Base-by-base conservation (phyloP, 2,113 vertebrate species). In the Dendropsophus ebraccatus region DNA sequence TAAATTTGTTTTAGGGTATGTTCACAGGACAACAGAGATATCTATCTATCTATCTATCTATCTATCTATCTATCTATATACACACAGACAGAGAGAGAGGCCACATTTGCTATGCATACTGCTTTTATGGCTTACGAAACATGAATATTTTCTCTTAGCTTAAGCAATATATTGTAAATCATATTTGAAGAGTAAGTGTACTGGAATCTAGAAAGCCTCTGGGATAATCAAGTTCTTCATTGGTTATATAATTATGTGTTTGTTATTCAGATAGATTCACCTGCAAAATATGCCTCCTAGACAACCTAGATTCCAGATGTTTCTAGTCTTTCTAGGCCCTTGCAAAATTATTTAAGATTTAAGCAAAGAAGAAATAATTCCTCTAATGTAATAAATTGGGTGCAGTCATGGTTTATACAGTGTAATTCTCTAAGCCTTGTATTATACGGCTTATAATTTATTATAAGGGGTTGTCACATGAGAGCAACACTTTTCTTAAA, bases 191-290 rank as follows among this genome's bases (percentile, higher is more conserved):
- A 75, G 2, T 45, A 73, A 14, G 5, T 49, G 8, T 52, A 76
- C 25, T 74, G 12, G 23, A 49, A n/a, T 50, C 8, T 30, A 50
- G 14, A 76, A 47, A 74, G n/a, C 72, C 72, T 49, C 41, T 25
- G 1, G 72, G 72, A 74, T 47, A 76, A 49, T 75, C 45, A 50
- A 52, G 16, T 30, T 49, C 16, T 9, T 30, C 1, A 0, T 45
- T 52, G 14, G 41, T 28, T 76, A 30, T 28, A 8, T 76, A 76
- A 76, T 49, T 28, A 25, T 50, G 45, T 50, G n/a, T 49, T 50
- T 76, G 28, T 52, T 30, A 76, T 50, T n/a, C 73, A 50, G 45
- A 25, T 52, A 50, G 30, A 76, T 76, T 76, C 73, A 76, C 73
- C n/a, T 76, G n/a, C 35, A 41, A 37, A 41, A 41, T 70, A 70